phyloP scores from a whole-genome alignment of 2,888 invertebrate species.

The Latheticus oryzae region DNA sequence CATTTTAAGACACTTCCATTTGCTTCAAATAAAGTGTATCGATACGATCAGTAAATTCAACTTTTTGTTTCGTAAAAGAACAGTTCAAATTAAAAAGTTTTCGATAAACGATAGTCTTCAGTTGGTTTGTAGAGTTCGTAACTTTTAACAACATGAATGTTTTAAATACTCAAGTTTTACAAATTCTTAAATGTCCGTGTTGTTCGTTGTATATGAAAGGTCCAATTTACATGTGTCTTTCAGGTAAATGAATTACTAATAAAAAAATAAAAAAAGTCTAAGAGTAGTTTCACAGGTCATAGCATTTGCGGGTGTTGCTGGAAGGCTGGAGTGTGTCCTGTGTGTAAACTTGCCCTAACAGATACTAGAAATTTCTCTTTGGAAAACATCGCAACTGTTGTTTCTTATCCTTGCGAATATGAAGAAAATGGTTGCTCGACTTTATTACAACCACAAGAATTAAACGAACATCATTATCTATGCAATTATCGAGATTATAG shows the following conservation, averaged over 20 bases:
- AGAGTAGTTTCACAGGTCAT: too few species aligned
- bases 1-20: too few species aligned
- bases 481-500: slow-evolving; percentile 18
- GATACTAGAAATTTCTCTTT: slow-evolving; percentile 30
- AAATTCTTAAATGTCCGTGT: slow-evolving; percentile 24
- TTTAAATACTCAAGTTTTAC: slow-evolving; percentile 16
- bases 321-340: slow-evolving; percentile 1
- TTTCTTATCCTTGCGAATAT: slow-evolving; percentile 29
- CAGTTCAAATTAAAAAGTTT: not conserved
- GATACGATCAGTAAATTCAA: too few species aligned
- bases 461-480: slow-evolving; percentile 1
- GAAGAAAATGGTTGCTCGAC: slow-evolving; percentile 12
- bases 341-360: slow-evolving; percentile 15
- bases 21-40: too few species aligned
- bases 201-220: slow-evolving; percentile 21
- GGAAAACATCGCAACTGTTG: slow-evolving; percentile 10
- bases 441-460: slow-evolving; percentile 1
- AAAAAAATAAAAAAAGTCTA: not conserved
- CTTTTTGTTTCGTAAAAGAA: slow-evolving; percentile 8
- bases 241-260: too few species aligned
- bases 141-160: slow-evolving; percentile 17
- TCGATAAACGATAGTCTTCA: slow-evolving; percentile 11
- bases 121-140: not conserved
- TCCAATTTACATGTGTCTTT: slow-evolving; percentile 17
- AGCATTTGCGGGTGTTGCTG: slow-evolving; percentile 18